Conservation (phyloP, 2,888 invertebrate genomes). For the Lithophane semibrunnea region DNA sequence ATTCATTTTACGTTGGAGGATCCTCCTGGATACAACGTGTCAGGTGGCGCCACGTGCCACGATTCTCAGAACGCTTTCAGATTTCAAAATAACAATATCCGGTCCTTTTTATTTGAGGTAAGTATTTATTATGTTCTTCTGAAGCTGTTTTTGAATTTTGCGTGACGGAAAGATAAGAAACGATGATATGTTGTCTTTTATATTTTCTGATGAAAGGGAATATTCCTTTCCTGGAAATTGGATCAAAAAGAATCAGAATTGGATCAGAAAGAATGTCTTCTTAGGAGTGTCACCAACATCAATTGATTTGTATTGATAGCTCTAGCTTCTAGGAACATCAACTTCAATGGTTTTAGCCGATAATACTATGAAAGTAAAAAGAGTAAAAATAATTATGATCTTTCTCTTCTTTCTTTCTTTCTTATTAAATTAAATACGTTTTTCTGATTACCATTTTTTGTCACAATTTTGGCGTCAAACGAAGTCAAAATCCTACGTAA, state of each 20-base stretch:
- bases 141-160: constrained; percentile 38
- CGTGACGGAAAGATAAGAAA: constrained; percentile 12
- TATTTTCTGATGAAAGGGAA: constrained; percentile 36
- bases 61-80: constrained; percentile 51
- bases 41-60: constrained; percentile 47
- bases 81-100: constrained; percentile 57
- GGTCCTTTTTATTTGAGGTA: constrained; percentile 38
- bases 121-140: constrained; percentile 48
- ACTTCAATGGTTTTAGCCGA: not conserved
- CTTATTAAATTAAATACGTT: not conserved
- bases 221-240: constrained; percentile 5
- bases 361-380: not conserved
- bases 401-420: not conserved
- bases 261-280: not conserved
- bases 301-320: constrained; percentile 19
- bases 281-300: constrained; percentile 13
- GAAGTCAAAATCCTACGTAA: not conserved
- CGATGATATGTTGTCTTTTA: constrained; percentile 8
- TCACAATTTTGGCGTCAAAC: not conserved
- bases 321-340: not conserved
- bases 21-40: constrained; percentile 27
- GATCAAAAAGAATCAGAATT: no score
- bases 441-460: not conserved
- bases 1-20: constrained; percentile 18
- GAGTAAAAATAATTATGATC: not conserved